Base-by-base conservation (phyloP, 2,797 vertebrate species). In the Botia almorhae region DNA sequence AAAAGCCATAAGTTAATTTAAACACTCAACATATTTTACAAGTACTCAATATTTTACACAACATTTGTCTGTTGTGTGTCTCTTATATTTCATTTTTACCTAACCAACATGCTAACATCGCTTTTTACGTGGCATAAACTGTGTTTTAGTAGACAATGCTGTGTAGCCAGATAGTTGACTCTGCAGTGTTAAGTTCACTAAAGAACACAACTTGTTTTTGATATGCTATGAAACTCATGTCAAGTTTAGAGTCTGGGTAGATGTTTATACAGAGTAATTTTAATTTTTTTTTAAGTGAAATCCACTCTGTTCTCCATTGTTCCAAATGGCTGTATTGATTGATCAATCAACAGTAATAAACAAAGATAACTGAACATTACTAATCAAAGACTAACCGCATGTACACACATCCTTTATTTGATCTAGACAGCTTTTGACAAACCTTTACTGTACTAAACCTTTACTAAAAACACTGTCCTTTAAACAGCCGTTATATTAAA, bases 271-370 rank as follows among this genome's bases (percentile, higher is more conserved):
- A n/a, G 23, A 26, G 23, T 26, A 26, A 26, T 26, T 26, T 7
- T 61, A 33, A 3, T 3, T 33, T 33, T 33, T 33, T 33, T 33
- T 3, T 3, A 33, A 33, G 33, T 33, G 33, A 33, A 33, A 33
- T 33, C 33, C 33, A 33, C 2, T 36, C 48, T 11, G 46, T 23
- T n/a, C 21, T 26, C 43, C 4, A 21, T 39, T 64, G 12, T 36
- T 39, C 7, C 51, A 12, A 33, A 74, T 29, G 10, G 4, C 48
- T 76, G 29, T 36, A 67, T 76, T 72, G 75, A 76, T 51, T 33
- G 23, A 71, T 63, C 48, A 71, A 43, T 64, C 69, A 72, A 36
- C 56, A 53, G 51, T 55, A 72, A 74, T 68, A 61, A 74, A 58
- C 50, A 33, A 46, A 0, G 33, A 56, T 65, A 60, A 68, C 23